Conservation (phyloP, 2,888 invertebrate genomes). For the Lasioglossum malachurum region DNA sequence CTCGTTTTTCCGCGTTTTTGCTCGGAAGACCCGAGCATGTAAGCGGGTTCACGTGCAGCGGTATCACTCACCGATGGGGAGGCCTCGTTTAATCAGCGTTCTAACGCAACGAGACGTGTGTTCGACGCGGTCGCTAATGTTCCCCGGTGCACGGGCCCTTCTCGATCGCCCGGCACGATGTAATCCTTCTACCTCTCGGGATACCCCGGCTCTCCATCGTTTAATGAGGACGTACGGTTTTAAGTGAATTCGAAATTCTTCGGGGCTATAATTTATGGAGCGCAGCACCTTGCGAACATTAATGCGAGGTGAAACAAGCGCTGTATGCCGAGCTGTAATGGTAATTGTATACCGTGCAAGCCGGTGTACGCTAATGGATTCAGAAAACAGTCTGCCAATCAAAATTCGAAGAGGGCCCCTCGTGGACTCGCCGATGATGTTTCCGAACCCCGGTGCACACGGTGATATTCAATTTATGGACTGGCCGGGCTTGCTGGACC, state of each 20-base stretch:
- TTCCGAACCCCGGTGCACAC: conserved; percentile 2
- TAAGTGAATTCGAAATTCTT: conserved; percentile 18
- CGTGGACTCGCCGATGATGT: conserved; percentile 1
- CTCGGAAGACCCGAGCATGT: conserved; percentile 7
- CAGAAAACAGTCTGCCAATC: conserved; percentile 14
- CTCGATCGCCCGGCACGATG: background rate
- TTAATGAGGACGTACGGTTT: conserved; percentile 11
- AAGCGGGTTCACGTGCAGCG: conserved; percentile 8
- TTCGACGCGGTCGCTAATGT: conserved; percentile 13
- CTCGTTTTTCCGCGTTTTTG: conserved; percentile 40
- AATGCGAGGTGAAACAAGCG: conserved; percentile 9
- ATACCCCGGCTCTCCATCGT: background rate
- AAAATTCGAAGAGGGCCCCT: background rate
- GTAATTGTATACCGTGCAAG: conserved; percentile 7
- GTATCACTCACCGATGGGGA: conserved; percentile 21
- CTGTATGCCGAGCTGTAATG: conserved; percentile 8
- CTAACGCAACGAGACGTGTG: conserved; percentile 9
- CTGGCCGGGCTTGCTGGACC: background rate
- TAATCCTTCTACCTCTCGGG: background rate
- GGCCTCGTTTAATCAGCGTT: conserved; percentile 16
- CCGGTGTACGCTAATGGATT: conserved; percentile 11
- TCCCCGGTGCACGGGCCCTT: background rate
- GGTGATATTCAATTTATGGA: conserved; percentile 6
- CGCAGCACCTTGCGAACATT: conserved; percentile 13
- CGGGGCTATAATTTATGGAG: conserved; percentile 13